Conservation (phyloP, 2,113 vertebrate species). For the Emydura subglobosa region DNA sequence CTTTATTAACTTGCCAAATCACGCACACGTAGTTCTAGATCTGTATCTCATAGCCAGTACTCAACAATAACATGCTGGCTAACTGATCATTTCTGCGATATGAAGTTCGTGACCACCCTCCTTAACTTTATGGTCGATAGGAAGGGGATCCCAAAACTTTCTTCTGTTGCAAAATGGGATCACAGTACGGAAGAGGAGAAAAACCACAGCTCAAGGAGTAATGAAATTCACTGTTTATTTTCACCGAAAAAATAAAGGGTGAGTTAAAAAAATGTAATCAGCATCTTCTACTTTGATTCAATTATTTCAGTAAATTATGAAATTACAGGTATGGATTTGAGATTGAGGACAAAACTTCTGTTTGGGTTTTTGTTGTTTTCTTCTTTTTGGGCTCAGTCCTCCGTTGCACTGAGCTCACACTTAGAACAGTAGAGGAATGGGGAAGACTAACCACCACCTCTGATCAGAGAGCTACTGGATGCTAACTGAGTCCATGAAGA, state of each 20-base stretch:
- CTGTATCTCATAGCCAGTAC: not conserved
- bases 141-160: not conserved
- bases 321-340: not conserved
- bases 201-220: not conserved
- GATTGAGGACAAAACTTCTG: not conserved
- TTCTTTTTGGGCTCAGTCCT: not conserved
- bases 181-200: not conserved
- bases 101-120: not conserved
- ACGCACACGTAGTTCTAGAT: not conserved
- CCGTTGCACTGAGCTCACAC: not conserved
- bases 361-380: not conserved
- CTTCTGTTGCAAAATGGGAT: not conserved
- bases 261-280: not conserved
- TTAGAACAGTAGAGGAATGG: not conserved
- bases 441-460: not conserved
- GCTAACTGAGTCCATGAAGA: not conserved
- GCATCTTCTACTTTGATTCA: not conserved
- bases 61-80: not conserved
- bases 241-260: not conserved
- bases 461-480: not conserved
- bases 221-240: not conserved
- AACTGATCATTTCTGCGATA: not conserved
- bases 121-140: not conserved
- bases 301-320: not conserved
- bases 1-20: not conserved